Percentiles rank a stretch among this genome's conserved stretches.
Evolutionary conservation across 2,888 invertebrate species (phyloP).

Genomic region (Himalopsyche japonica): DNA sequence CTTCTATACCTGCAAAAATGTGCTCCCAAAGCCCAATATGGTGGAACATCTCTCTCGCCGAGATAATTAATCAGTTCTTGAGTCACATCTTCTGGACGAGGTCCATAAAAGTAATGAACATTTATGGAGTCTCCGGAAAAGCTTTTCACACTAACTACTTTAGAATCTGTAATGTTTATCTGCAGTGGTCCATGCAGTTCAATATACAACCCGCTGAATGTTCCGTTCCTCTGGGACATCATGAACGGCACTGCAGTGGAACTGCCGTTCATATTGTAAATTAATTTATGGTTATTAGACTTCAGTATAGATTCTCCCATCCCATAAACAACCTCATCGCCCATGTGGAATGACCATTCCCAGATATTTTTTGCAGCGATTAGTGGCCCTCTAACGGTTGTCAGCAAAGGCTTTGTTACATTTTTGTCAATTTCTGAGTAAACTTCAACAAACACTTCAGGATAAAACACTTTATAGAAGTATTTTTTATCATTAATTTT

Average conservation of each 20-base stretch:
- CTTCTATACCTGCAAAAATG: constrained; percentile 41
- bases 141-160: constrained; percentile 16
- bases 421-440: constrained; percentile 10
- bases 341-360: constrained; percentile 33
- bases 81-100: constrained; percentile 23
- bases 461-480: constrained; percentile 46
- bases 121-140: constrained; percentile 15
- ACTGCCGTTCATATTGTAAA: constrained; percentile 20
- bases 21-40: constrained; percentile 33
- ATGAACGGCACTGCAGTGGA: constrained; percentile 16
- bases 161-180: constrained; percentile 7
- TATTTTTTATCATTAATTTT: constrained; percentile 48
- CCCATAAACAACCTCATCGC: constrained; percentile 31
- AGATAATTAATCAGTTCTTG: constrained; percentile 8
- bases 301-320: constrained; percentile 24
- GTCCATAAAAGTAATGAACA: constrained; percentile 35
- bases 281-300: neutral
- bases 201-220: constrained; percentile 31
- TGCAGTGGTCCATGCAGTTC: constrained; percentile 27
- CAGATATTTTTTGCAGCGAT: constrained; percentile 26
- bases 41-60: constrained; percentile 6
- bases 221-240: constrained; percentile 32
- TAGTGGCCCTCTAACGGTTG: constrained; percentile 31
- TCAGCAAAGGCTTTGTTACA: constrained; percentile 23
- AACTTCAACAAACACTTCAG: constrained; percentile 49